Conservation (phyloP, 2,113 vertebrate genomes). For the Zosterops japonicus region DNA sequence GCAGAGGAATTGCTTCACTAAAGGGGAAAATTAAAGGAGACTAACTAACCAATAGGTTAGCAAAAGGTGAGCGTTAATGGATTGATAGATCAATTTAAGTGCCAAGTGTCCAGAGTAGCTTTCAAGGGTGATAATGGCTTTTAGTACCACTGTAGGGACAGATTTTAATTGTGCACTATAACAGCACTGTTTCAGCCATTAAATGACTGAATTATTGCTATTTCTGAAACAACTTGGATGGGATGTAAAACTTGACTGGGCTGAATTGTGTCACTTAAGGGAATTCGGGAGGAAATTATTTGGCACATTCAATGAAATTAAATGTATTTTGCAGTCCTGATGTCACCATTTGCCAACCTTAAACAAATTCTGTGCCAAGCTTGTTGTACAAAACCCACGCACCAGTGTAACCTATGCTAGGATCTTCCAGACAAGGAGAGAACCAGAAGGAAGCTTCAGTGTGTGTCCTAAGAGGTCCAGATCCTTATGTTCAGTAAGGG, state of each 20-base stretch:
- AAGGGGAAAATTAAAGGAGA: conserved; percentile 8
- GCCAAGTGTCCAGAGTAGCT: background rate
- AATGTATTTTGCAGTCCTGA: background rate
- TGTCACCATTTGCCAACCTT: background rate
- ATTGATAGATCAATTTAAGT: background rate
- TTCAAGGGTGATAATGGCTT: conserved; percentile 20
- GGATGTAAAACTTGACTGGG: background rate
- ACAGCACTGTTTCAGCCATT: background rate
- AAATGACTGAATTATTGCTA: background rate
- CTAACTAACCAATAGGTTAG: conserved; percentile 15
- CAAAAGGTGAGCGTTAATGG: conserved; percentile 13
- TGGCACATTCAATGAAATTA: background rate
- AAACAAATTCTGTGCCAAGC: background rate
- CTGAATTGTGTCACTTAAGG: background rate
- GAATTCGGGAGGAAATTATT: background rate
- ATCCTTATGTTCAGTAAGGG: background rate
- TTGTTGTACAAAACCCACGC: background rate
- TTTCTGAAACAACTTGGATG: background rate
- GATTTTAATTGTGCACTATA: conserved; percentile 17
- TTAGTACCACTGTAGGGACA: background rate
- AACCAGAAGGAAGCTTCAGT: background rate
- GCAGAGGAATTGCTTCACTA: background rate
- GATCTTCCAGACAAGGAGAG: background rate
- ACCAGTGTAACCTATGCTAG: background rate
- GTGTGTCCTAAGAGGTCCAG: background rate